Percentiles rank a stretch among this genome's conserved stretches.
Conservation (phyloP, 2,113 vertebrate species). For the Mobula birostris region DNA sequence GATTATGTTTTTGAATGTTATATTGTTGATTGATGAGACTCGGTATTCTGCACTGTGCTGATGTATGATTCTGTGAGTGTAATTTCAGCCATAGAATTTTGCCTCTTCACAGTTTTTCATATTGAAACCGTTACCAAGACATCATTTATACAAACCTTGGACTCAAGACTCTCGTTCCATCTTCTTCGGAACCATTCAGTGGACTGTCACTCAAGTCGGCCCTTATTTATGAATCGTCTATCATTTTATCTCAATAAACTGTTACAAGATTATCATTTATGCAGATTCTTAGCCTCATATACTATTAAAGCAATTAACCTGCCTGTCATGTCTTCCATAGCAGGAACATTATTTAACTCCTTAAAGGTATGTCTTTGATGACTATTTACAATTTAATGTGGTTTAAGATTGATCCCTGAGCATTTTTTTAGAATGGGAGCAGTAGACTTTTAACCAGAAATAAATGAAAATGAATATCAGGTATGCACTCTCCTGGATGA, state of each 20-base stretch:
- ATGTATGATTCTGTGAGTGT: constrained; percentile 98
- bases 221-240: constrained; percentile 98
- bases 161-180: constrained; percentile 80
- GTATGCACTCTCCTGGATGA: neutral
- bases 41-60: constrained; percentile 99
- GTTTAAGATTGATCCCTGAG: neutral
- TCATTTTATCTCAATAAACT: constrained; percentile 86
- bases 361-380: neutral
- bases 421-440: neutral
- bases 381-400: neutral
- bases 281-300: constrained; percentile 53
- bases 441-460: neutral
- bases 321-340: neutral
- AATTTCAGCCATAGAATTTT: constrained; percentile 70
- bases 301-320: constrained; percentile 14
- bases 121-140: constrained; percentile 97
- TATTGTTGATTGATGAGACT: constrained; percentile 69
- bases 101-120: constrained; percentile 75
- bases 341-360: constrained; percentile 22
- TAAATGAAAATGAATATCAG: neutral
- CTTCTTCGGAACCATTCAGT: constrained; percentile 69
- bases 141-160: constrained; percentile 96
- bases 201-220: constrained; percentile 88
- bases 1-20: constrained; percentile 94
- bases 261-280: constrained; percentile 64